Conservation (phyloP, 2,797 vertebrate genomes). For the Catostomus latipinnis region DNA sequence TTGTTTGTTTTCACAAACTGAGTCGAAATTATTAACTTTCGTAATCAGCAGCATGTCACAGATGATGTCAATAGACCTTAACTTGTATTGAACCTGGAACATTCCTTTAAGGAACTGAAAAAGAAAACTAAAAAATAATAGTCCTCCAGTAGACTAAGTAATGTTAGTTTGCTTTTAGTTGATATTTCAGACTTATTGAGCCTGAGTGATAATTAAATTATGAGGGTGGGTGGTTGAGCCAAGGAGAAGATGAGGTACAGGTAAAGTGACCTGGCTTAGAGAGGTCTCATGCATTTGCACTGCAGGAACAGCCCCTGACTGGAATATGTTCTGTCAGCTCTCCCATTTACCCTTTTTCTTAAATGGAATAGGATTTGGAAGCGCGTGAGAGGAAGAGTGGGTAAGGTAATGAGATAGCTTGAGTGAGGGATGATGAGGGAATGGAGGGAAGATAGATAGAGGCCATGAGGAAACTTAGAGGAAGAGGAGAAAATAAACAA, state of each 20-base stretch:
- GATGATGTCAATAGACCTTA: too few relatives aligned
- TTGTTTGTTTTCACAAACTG: too few relatives aligned
- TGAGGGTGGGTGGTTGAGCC: constrained; percentile 25
- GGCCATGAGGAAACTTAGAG: constrained; percentile 4
- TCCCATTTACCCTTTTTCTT: constrained; percentile 33
- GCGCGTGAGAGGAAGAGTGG: constrained; percentile 11
- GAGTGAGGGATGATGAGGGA: constrained; percentile 23
- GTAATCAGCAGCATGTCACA: too few relatives aligned
- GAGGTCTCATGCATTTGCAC: constrained; percentile 12
- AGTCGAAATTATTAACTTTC: too few relatives aligned
- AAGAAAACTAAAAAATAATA: not conserved
- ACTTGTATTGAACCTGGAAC: too few relatives aligned
- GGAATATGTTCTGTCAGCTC: constrained; percentile 58
- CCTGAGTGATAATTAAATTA: constrained; percentile 5
- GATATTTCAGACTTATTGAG: constrained; percentile 6
- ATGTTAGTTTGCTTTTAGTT: not conserved
- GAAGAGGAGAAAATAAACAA: constrained; percentile 20
- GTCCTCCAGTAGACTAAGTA: not conserved
- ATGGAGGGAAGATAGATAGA: not conserved
- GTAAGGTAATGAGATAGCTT: constrained; percentile 28
- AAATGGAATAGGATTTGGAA: constrained; percentile 43
- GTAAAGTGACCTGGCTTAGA: constrained; percentile 28
- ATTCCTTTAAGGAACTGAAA: not conserved
- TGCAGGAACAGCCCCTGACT: constrained; percentile 20
- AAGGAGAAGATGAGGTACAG: constrained; percentile 33